Evolutionary conservation across 2,797 vertebrate genomes (phyloP).

Genomic region (Sebastes glaucus): DNA sequence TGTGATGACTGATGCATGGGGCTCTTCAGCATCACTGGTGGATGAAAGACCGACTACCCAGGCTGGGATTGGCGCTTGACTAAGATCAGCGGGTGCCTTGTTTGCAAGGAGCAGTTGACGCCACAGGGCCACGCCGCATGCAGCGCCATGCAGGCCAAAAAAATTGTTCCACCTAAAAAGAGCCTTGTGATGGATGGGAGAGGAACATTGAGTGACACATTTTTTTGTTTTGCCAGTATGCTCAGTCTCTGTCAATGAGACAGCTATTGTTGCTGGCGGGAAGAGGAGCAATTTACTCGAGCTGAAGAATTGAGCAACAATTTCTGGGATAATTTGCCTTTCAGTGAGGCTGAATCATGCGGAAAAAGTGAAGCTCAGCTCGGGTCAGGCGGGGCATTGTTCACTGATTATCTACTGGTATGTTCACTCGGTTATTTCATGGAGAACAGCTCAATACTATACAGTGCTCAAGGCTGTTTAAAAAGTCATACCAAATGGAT

Average conservation of each 20-base stretch:
- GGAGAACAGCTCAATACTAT: neutral
- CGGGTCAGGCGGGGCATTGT: slow-evolving; percentile 29
- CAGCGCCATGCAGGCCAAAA: slow-evolving; percentile 16
- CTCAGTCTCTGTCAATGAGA: slow-evolving; percentile 26
- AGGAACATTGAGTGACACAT: slow-evolving; percentile 47
- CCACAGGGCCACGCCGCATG: slow-evolving; percentile 16
- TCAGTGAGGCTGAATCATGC: slow-evolving; percentile 46
- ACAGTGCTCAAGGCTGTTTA: neutral
- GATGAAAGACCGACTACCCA: slow-evolving; percentile 10
- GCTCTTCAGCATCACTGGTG: neutral
- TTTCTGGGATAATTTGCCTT: slow-evolving; percentile 58
- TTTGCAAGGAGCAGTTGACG: slow-evolving; percentile 15
- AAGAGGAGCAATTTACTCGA: slow-evolving; percentile 44
- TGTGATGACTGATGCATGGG: neutral
- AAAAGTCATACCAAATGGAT: neutral
- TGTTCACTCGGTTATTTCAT: slow-evolving; percentile 13
- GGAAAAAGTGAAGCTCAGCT: slow-evolving; percentile 40
- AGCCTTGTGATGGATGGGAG: slow-evolving; percentile 53
- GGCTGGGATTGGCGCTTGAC: slow-evolving; percentile 5
- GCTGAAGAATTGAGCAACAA: slow-evolving; percentile 32
- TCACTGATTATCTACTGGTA: slow-evolving; percentile 40
- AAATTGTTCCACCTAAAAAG: slow-evolving; percentile 32
- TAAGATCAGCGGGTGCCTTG: slow-evolving; percentile 32
- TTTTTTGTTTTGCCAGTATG: slow-evolving; percentile 35
- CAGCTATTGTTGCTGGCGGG: slow-evolving; percentile 34